These are phyloP conservation scores for Cossypha dichroa DNA, from an alignment of 2,797 vertebrate species.

Conservation along the genomic window DNA sequence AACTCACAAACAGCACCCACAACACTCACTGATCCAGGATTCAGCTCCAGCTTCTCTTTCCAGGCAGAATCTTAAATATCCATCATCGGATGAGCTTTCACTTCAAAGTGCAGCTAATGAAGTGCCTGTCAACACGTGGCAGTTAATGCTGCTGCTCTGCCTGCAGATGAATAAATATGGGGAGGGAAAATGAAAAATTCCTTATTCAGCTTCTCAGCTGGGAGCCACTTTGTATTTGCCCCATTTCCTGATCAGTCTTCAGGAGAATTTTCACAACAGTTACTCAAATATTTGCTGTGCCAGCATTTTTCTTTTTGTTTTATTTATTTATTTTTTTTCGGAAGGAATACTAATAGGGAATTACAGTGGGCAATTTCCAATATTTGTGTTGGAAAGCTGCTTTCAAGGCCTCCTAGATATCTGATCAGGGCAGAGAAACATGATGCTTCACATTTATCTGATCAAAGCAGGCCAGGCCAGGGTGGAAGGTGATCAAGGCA, in stretches of 20 bases:
- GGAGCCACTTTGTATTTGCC: neutral
- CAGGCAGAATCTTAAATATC: neutral
- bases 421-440: neutral
- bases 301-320: neutral
- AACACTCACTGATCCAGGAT: neutral
- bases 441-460: neutral
- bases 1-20: neutral
- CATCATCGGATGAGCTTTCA: slow-evolving; percentile 10
- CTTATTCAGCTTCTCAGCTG: neutral
- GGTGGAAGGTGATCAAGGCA: neutral
- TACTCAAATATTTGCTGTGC: neutral
- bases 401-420: neutral
- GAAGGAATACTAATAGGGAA: neutral
- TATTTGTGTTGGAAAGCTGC: neutral
- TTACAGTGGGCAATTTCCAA: neutral
- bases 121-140: neutral
- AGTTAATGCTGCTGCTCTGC: neutral
- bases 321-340: too few species aligned
- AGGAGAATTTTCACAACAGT: neutral
- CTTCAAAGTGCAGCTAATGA: slow-evolving; percentile 53
- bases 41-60: neutral
- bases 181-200: neutral
- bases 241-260: neutral
- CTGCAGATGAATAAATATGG: neutral
- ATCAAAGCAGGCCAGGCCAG: neutral